These are phyloP conservation scores for Hydrozoanthus tunicans DNA, from an alignment of 64 coral and sea anemone species.

Conservation along the genomic window DNA sequence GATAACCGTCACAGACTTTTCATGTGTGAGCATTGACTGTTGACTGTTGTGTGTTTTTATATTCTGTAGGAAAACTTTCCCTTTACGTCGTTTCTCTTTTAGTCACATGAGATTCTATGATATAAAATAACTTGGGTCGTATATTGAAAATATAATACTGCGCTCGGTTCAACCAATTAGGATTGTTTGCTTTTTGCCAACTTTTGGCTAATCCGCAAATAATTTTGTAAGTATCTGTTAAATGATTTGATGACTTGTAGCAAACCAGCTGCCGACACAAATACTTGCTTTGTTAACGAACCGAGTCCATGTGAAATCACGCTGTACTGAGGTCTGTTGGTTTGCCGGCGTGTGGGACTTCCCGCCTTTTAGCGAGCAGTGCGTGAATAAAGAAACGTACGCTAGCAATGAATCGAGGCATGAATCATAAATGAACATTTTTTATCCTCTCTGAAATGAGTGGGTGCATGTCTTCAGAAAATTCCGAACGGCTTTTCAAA, in stretches of 20 bases:
- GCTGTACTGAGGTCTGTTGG: not conserved
- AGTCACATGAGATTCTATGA: no score
- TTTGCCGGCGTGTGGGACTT: not conserved
- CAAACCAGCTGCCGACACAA: constrained; percentile 11
- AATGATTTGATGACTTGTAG: not conserved
- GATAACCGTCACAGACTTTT: no score
- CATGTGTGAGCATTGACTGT: no score
- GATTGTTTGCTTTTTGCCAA: not conserved
- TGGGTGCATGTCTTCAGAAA: not conserved
- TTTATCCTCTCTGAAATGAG: not conserved
- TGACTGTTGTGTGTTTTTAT: no score
- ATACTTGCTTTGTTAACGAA: not conserved
- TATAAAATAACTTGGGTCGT: no score
- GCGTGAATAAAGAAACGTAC: not conserved
- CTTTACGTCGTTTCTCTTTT: no score
- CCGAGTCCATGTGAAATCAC: not conserved
- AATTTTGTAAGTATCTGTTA: not conserved
- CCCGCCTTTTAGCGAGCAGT: not conserved
- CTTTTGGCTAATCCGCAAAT: constrained; percentile 25
- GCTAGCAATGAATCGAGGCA: not conserved
- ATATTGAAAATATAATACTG: not conserved
- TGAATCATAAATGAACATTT: not conserved
- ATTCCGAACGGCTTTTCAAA: not conserved
- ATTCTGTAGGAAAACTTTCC: no score
- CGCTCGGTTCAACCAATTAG: constrained; percentile 1